phyloP scores from a whole-genome alignment of 2,888 invertebrate species.

The Drosophila leonis region DNA sequence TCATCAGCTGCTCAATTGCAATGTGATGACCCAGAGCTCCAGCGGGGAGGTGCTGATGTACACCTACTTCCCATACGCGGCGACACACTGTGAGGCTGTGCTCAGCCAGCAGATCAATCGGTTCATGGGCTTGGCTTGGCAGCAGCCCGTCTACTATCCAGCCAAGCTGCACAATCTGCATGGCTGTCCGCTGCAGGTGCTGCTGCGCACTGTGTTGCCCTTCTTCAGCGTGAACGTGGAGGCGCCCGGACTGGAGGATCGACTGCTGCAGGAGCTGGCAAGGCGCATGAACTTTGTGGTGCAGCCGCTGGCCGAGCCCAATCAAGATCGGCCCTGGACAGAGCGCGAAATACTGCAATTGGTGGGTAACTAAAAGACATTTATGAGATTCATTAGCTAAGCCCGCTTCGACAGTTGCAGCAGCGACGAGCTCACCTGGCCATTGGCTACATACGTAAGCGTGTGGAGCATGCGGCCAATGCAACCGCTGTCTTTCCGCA shows the following conservation, averaged over 20 bases:
- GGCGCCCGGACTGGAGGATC: conserved; percentile 60
- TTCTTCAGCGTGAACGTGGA: conserved; percentile 33
- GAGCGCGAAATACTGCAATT: conserved; percentile 38
- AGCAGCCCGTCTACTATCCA: conserved; percentile 61
- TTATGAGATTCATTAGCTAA: background rate
- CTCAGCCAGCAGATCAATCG: conserved; percentile 56
- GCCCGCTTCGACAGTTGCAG: conserved; percentile 35
- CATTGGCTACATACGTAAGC: conserved; percentile 64
- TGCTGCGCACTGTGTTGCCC: conserved; percentile 45
- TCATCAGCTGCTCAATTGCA: conserved; percentile 73
- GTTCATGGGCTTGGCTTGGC: conserved; percentile 57
- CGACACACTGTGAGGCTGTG: conserved; percentile 47
- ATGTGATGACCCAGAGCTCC: conserved; percentile 67
- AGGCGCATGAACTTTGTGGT: conserved; percentile 66
- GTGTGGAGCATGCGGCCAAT: conserved; percentile 36
- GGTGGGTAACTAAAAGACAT: conserved; percentile 18
- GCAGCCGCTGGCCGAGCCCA: conserved; percentile 29
- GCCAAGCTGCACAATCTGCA: conserved; percentile 67
- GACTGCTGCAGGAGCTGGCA: conserved; percentile 53
- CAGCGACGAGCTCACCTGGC: conserved; percentile 57
- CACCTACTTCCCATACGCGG: conserved; percentile 73
- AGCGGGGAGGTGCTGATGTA: conserved; percentile 64
- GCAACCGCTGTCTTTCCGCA: conserved; percentile 64
- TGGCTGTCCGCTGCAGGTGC: conserved; percentile 54
- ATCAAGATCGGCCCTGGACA: conserved; percentile 21